phyloP scores from a whole-genome alignment of 2,113 vertebrate species.

The Chionis minor region DNA sequence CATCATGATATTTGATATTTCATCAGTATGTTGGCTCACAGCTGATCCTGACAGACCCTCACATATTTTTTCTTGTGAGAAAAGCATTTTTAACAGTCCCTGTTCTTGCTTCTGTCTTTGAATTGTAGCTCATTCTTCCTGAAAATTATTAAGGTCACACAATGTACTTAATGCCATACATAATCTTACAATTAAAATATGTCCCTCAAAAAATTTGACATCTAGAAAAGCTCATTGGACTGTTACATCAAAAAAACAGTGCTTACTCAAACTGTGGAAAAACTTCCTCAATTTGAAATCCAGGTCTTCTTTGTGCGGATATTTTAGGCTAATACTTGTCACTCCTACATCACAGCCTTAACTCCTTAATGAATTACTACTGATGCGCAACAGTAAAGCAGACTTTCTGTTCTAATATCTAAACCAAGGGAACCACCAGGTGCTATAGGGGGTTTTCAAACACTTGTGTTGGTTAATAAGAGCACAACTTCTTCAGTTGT shows the following conservation, averaged over 20 bases:
- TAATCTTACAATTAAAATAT: neutral
- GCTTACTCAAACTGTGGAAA: neutral
- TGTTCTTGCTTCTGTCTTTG: neutral
- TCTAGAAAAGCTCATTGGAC: neutral
- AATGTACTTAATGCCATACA: neutral
- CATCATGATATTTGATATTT: neutral
- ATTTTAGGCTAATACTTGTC: neutral
- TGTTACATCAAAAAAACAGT: neutral
- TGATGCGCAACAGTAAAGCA: neutral
- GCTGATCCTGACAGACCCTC: neutral
- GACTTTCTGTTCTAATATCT: neutral
- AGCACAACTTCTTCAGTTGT: neutral
- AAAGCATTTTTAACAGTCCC: neutral
- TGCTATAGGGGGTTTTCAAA: neutral
- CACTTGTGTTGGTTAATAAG: neutral
- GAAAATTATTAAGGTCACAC: neutral
- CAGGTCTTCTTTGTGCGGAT: neutral
- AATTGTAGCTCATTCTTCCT: neutral
- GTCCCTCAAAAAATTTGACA: neutral
- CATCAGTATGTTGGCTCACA: neutral
- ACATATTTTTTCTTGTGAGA: neutral
- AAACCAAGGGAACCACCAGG: neutral
- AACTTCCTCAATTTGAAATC: neutral
- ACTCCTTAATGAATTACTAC: neutral
- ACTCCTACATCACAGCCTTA: neutral